Conservation (phyloP, 2,888 invertebrate genomes). For the Oxycera nigricornis region DNA sequence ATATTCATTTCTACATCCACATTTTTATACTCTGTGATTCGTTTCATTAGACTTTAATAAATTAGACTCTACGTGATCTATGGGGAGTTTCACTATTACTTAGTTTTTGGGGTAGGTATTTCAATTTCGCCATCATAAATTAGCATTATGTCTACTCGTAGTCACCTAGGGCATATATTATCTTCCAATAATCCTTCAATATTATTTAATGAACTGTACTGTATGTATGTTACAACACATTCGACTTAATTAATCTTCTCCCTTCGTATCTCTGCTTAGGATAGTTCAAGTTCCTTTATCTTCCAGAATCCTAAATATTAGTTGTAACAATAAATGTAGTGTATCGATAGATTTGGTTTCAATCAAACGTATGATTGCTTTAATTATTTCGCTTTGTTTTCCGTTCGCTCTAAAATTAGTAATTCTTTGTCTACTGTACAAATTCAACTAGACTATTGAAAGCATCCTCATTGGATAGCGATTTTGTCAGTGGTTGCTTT, state of each 20-base stretch:
- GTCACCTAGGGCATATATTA: conserved; percentile 5
- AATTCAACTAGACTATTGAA: conserved; percentile 34
- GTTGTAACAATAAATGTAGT: conserved; percentile 4
- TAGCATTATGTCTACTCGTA: background rate
- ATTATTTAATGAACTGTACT: conserved; percentile 2
- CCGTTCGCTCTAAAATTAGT: conserved; percentile 6
- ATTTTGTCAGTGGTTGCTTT: conserved; percentile 1
- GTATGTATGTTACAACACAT: background rate
- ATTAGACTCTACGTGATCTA: conserved; percentile 10
- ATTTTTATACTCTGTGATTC: conserved; percentile 3
- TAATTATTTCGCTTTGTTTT: background rate
- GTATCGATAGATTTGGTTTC: conserved; percentile 34
- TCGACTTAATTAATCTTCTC: no score
- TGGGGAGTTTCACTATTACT: conserved; percentile 6
- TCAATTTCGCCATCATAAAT: background rate
- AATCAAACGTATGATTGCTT: background rate
- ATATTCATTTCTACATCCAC: background rate
- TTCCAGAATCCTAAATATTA: conserved; percentile 33
- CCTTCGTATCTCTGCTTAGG: background rate
- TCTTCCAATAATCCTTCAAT: background rate
- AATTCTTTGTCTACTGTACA: conserved; percentile 20
- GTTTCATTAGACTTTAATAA: conserved; percentile 8
- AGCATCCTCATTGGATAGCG: conserved; percentile 15
- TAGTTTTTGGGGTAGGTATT: conserved; percentile 1
- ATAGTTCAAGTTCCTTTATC: background rate